These are phyloP conservation scores for Panulirus ornatus DNA, from an alignment of 1,140 invertebrate genomes.

Conservation along the genomic window DNA sequence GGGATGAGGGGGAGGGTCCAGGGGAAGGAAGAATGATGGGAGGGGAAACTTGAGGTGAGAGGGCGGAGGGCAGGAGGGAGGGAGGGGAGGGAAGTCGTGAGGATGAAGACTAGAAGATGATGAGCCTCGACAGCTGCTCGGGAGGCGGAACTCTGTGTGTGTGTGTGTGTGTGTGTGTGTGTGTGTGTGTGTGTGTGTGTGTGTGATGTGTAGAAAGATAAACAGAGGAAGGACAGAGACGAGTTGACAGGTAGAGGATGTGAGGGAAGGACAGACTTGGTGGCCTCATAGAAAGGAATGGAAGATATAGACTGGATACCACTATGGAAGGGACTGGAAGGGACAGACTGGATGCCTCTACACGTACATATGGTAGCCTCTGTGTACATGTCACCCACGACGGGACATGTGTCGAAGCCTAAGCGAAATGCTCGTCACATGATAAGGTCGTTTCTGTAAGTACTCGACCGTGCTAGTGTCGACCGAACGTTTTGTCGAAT, in stretches of 20 bases:
- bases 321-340: too few species aligned
- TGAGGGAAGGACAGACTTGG: neutral
- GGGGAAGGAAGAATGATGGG: neutral
- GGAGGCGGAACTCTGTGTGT: neutral
- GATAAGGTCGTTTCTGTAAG: too few species aligned
- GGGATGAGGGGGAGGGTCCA: neutral
- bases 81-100: neutral
- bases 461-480: too few species aligned
- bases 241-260: neutral
- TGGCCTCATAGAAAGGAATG: too few species aligned
- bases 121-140: neutral
- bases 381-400: too few species aligned
- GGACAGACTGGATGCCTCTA: too few species aligned
- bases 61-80: neutral
- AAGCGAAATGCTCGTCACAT: too few species aligned
- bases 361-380: too few species aligned
- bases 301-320: too few species aligned
- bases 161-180: neutral
- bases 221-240: neutral
- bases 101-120: neutral
- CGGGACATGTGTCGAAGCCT: too few species aligned
- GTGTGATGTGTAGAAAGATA: neutral
- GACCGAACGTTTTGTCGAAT: too few species aligned
- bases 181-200: neutral
- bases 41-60: neutral